These are phyloP conservation scores for Diuraphis noxia DNA, from an alignment of 1,140 invertebrate species.

Conservation along the genomic window DNA sequence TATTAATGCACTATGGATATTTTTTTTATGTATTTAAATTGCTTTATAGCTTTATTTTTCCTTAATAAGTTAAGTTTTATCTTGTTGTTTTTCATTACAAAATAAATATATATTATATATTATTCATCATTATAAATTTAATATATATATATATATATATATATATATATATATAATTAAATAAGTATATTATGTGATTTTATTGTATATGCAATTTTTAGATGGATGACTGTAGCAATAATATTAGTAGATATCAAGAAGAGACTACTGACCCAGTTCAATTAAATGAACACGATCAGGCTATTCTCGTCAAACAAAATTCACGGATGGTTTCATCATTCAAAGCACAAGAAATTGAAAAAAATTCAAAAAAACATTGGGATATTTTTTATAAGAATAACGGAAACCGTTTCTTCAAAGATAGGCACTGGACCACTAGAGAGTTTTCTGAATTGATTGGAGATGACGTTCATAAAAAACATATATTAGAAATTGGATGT, in stretches of 20 bases:
- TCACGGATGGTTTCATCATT: conserved; percentile 73
- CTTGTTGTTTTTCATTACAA: conserved; percentile 41
- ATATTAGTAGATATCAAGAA: conserved; percentile 42
- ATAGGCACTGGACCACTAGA: conserved; percentile 93
- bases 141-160: conserved; percentile 22
- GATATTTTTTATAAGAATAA: conserved; percentile 97
- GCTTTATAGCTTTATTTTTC: conserved; percentile 50
- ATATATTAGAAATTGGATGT: conserved; percentile 85
- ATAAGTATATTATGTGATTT: conserved; percentile 48
- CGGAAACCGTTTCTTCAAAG: conserved; percentile 90
- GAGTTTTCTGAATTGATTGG: conserved; percentile 85
- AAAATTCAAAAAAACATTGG: conserved; percentile 90
- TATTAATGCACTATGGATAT: conserved; percentile 32
- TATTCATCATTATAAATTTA: conserved; percentile 41
- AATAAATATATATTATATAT: conserved; percentile 40
- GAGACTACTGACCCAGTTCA: conserved; percentile 5
- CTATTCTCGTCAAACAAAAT: conserved; percentile 70
- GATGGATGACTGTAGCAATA: conserved; percentile 52
- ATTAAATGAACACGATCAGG: conserved; percentile 55
- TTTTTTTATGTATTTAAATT: conserved; percentile 44
- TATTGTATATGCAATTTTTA: conserved; percentile 48
- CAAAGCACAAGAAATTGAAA: conserved; percentile 81
- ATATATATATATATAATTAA: conserved; percentile 31
- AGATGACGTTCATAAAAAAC: conserved; percentile 60
- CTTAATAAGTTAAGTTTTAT: conserved; percentile 49